Conservation (phyloP, 2,113 vertebrate genomes). For the Brachypteracias leptosomus region DNA sequence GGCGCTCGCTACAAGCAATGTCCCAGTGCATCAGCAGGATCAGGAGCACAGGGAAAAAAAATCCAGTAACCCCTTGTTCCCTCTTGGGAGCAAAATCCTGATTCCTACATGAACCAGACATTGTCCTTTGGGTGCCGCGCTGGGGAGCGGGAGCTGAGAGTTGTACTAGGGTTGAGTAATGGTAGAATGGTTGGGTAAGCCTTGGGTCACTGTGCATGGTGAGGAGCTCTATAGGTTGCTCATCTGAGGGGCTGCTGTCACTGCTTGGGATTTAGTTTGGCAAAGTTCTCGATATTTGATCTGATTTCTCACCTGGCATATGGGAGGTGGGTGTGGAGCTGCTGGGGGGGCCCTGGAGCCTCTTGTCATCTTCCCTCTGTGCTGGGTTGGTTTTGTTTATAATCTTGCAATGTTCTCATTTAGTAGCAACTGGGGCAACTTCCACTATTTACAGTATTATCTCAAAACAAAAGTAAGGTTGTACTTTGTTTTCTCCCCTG, state of each 20-base stretch:
- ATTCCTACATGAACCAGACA: fast-evolving
- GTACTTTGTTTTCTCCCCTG: not conserved
- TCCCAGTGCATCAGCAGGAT: not conserved
- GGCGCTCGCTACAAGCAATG: no score
- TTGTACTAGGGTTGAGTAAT: fast-evolving
- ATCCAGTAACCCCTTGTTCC: no score
- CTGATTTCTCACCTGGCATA: not conserved
- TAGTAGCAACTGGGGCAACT: not conserved
- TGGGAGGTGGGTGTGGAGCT: not conserved
- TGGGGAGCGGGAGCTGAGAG: not conserved
- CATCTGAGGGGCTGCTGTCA: not conserved
- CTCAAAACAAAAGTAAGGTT: not conserved
- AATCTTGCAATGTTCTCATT: not conserved
- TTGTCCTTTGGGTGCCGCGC: fast-evolving
- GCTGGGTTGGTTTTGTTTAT: not conserved
- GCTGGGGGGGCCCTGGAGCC: not conserved
- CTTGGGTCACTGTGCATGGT: not conserved
- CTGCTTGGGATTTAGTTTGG: not conserved
- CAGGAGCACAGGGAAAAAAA: not conserved
- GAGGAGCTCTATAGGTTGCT: not conserved
- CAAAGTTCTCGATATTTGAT: not conserved
- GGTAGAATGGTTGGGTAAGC: not conserved
- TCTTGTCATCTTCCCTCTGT: not conserved
- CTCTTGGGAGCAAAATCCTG: fast-evolving
- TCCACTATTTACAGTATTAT: not conserved